Base-by-base conservation (phyloP, 2,797 vertebrate species). In the Rhadinocentrus ornatus region DNA sequence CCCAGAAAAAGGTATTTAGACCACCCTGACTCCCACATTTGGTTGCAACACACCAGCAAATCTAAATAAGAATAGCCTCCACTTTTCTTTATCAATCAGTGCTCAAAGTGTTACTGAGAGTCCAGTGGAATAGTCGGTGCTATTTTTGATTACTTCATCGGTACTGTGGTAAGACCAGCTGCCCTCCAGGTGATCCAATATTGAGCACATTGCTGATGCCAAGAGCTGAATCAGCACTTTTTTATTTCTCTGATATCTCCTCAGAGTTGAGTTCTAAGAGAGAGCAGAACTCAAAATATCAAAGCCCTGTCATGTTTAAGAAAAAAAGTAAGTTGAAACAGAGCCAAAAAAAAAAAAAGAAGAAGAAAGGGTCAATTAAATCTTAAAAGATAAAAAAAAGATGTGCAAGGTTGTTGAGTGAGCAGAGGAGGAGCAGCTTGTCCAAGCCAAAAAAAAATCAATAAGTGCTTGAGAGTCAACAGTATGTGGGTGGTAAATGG, bases 401-500 rank as follows among this genome's bases (percentile, higher is more conserved):
- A 71, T 31, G 3, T 6, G 60, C 79, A 70, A 75, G 84, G 81
- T 82, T 59, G 62, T 1, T 0, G 71, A 44, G 75, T 71, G 77
- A 83, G 74, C 62, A 52, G 83, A 68, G 66, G 77, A 71, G 68
- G 63, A 70, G 61, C 69, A 64, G 52, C 50, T 66, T 55, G 81
- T 83, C 82, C 61, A 20, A 37, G 77, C 70, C 55, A 62, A 66
- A 53, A 22, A 48, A 39, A 74, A 86, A 90, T 87, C 85, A 76
- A 91, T 88, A 79, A 73, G 71, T 39, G 73, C 80, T 80, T 8
- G 54, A 66, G 73, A 83, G 84, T 87, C 73, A 83, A 80, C 72
- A 73, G 70, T 31, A 44, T 18, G 87, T 86, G 84, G 81, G 87
- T 56, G 78, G 80, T 69, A 80, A 83, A 22, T 59, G 74, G 80